phyloP scores from a whole-genome alignment of 2,797 vertebrate species.

The Limosa lapponica region DNA sequence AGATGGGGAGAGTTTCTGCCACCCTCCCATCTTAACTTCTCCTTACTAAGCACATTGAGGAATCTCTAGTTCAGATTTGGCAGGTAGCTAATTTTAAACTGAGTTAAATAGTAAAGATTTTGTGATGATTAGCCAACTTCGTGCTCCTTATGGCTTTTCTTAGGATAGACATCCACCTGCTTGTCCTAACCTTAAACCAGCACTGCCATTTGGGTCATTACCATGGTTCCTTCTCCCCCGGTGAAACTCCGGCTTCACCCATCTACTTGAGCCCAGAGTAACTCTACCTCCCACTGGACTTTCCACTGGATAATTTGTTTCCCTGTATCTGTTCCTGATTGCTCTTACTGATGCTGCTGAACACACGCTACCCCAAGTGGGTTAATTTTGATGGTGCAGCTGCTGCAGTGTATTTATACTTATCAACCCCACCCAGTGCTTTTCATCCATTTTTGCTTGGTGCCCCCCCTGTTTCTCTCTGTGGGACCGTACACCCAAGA shows the following conservation, averaged over 20 bases:
- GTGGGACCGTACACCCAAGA: not conserved
- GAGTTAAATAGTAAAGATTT: not conserved
- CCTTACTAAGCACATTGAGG: not conserved
- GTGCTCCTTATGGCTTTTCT: not conserved
- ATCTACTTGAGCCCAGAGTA: not conserved
- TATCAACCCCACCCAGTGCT: not conserved
- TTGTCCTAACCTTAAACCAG: not conserved
- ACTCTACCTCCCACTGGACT: constrained; percentile 14
- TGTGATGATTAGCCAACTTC: not conserved
- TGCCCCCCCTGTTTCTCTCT: not conserved
- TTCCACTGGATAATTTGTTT: not conserved
- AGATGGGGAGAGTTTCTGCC: not conserved
- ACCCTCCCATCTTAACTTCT: not conserved
- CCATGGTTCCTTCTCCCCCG: not conserved
- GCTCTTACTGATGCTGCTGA: not conserved
- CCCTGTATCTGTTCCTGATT: not conserved
- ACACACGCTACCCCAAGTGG: not conserved
- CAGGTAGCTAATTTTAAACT: not conserved
- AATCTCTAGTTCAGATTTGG: not conserved
- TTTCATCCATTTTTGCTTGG: not conserved
- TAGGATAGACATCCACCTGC: not conserved
- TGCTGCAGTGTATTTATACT: not conserved
- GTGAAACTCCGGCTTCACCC: not conserved
- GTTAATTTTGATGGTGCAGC: not conserved
- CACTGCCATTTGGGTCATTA: not conserved